Evolutionary conservation across 2,797 vertebrate species (phyloP), one percentile per base, ranked within the genome.

Genomic region (Halcyon leucocephala): DNA sequence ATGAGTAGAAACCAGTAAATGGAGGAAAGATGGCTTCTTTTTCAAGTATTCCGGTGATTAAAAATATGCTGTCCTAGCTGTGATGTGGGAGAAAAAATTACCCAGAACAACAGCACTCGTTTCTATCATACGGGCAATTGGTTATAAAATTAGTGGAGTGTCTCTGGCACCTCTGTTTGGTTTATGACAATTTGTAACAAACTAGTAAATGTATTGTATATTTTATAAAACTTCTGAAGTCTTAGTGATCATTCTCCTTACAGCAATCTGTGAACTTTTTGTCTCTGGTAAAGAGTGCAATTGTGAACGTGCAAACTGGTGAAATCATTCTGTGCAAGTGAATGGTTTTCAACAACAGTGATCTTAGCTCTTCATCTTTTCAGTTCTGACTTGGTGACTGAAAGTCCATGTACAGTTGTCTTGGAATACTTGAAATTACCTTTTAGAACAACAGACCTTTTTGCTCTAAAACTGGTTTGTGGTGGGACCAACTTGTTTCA

Each of bases 371-470:
- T 91, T 13, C 57, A 28, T 58, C 46, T 96, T 86, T 67, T 24
- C 7, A 41, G 1, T 89, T 97, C 66, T 73, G 85, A 88, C 82
- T 86, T n/a, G 64, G 55, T 96, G 83, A 71, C 54, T 84, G 20
- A 73, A 96, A 89, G 54, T 84, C 92, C 25, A 6, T 3, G 33
- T 91, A n/a, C 67, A 9, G 12, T 86, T 83, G 33, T 89, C 55
- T 39, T 90, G 70, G 66, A 79, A 16, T 58, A 54, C 16, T 55
- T 94, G 54, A 93, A 83, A 86, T 95, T 73, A 67, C 88, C 80
- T 95, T 95, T 95, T 73, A 91, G 95, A 97, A 85, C 41, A 94
- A 67, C 88, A 96, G 90, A 74, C 88, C 7, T 1, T 82, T 93
- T 96, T 57, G 12, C 88, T 94, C 55, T 94, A 82, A 94, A 97